Evolutionary conservation across 2,113 vertebrate genomes (phyloP).

Genomic region (Charina bottae): DNA sequence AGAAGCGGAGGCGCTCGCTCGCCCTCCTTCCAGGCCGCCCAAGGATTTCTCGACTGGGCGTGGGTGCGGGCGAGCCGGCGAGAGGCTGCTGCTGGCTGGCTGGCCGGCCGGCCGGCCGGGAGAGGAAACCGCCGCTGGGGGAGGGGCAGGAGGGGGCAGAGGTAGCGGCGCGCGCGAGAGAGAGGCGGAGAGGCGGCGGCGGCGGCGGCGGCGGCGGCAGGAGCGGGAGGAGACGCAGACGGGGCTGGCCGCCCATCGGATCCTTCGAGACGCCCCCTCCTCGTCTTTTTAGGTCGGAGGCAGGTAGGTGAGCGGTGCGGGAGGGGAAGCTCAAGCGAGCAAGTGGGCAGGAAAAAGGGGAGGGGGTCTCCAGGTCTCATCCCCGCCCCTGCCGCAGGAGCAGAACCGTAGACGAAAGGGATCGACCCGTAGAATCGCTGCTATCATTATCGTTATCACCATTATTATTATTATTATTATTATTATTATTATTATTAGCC

Average conservation of each 20-base stretch:
- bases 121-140: background rate
- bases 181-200: background rate
- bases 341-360: background rate
- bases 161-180: background rate
- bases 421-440: background rate
- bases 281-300: background rate
- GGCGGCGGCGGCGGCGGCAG: background rate
- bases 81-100: background rate
- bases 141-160: background rate
- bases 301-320: background rate
- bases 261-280: background rate
- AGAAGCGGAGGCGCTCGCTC: background rate
- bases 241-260: background rate
- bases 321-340: background rate
- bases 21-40: background rate
- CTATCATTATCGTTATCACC: background rate
- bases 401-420: background rate
- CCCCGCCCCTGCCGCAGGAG: background rate
- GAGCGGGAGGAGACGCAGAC: background rate
- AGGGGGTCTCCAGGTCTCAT: background rate
- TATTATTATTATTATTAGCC: background rate
- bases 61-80: background rate
- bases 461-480: background rate
- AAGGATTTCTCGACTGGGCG: background rate
- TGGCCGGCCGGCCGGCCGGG: background rate